Conservation (phyloP, 1,140 invertebrate genomes). For the Andricus grossulariae region DNA sequence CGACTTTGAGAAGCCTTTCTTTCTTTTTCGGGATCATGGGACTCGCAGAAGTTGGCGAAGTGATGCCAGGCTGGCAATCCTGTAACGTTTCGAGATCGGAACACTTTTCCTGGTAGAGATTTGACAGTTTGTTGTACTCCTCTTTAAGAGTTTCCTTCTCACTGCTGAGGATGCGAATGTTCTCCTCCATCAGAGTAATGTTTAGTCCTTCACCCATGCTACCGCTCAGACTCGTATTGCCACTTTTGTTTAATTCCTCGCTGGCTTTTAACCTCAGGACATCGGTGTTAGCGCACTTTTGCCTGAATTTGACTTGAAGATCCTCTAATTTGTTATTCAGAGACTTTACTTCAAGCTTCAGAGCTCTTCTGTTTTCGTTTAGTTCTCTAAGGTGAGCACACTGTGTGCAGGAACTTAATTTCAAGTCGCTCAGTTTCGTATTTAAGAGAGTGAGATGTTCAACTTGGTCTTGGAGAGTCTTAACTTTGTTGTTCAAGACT, state of each 20-base stretch:
- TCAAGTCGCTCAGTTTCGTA: constrained; percentile 57
- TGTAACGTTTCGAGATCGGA: constrained; percentile 55
- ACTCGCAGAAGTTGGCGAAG: constrained; percentile 28
- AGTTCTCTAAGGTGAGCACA: constrained; percentile 58
- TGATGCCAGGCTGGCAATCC: constrained; percentile 28
- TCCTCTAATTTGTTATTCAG: constrained; percentile 56
- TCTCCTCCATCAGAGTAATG: constrained; percentile 55
- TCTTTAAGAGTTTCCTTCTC: constrained; percentile 55
- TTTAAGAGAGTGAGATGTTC: constrained; percentile 51
- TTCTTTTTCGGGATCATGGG: constrained; percentile 33
- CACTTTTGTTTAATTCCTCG: constrained; percentile 55
- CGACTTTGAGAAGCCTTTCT: constrained; percentile 29
- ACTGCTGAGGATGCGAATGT: constrained; percentile 46
- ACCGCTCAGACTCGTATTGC: constrained; percentile 43
- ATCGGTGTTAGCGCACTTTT: constrained; percentile 51
- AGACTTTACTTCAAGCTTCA: constrained; percentile 59
- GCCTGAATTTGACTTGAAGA: constrained; percentile 59
- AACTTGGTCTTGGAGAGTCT: constrained; percentile 46
- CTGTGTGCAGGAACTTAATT: constrained; percentile 54
- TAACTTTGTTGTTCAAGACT: constrained; percentile 44
- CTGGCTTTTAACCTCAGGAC: constrained; percentile 54
- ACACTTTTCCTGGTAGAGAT: constrained; percentile 52
- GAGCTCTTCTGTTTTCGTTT: constrained; percentile 49
- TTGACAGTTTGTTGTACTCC: constrained; percentile 45
- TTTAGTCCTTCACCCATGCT: constrained; percentile 47